Conservation (phyloP, 2,888 invertebrate genomes). For the Thymelicus sylvestris region DNA sequence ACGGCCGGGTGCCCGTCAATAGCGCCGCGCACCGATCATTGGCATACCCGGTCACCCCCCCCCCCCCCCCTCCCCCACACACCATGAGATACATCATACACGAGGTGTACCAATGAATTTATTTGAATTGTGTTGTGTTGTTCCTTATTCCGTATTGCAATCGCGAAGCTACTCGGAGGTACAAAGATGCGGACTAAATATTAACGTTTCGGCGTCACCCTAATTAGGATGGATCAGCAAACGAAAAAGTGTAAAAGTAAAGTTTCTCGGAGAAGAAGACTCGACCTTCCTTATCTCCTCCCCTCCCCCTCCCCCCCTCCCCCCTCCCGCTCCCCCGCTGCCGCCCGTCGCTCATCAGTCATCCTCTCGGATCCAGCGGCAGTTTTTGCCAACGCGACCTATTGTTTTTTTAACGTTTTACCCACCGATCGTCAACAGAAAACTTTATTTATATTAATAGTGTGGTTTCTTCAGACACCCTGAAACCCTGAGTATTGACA, state of each 20-base stretch:
- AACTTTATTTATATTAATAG: too few relatives aligned
- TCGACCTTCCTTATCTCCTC: background rate
- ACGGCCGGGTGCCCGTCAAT: too few relatives aligned
- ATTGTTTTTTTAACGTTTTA: background rate
- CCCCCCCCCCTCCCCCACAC: too few relatives aligned
- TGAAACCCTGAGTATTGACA: too few relatives aligned
- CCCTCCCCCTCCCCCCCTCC: background rate
- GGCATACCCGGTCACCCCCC: too few relatives aligned
- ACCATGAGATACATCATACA: too few relatives aligned
- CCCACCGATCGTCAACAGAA: background rate
- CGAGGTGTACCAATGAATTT: too few relatives aligned
- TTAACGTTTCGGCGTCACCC: background rate
- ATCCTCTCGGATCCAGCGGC: background rate
- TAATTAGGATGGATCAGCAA: background rate
- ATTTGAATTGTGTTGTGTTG: background rate
- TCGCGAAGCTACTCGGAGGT: background rate
- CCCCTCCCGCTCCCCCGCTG: too few relatives aligned
- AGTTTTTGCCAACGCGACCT: slow-evolving; percentile 1
- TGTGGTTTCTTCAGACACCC: too few relatives aligned
- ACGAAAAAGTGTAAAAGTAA: slow-evolving; percentile 1
- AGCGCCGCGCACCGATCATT: too few relatives aligned
- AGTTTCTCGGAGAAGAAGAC: background rate
- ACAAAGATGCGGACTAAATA: background rate
- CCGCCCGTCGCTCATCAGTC: background rate
- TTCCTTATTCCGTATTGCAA: background rate